Conservation (phyloP, 1,140 invertebrate species). For the Dufourea novaeangliae region DNA sequence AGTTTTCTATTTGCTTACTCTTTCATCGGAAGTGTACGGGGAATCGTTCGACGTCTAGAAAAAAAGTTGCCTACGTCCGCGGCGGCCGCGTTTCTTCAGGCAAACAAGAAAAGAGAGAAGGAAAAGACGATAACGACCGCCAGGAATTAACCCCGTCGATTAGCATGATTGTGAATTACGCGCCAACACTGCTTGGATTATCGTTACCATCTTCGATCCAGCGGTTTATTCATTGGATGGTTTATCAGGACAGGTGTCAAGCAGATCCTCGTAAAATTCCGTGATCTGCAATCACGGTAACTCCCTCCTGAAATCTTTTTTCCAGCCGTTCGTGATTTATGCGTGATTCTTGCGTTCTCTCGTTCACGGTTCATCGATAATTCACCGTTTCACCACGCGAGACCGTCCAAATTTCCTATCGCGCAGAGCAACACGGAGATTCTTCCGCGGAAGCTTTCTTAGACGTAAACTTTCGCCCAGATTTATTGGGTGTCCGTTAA, state of each 20-base stretch:
- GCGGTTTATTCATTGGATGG: not conserved
- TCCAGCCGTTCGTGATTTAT: slow-evolving; percentile 26
- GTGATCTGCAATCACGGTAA: slow-evolving; percentile 28
- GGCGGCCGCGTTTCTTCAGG: not conserved
- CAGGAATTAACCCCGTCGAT: slow-evolving; percentile 8
- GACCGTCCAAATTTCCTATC: slow-evolving; percentile 19
- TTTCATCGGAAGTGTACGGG: slow-evolving; percentile 50
- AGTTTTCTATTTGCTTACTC: slow-evolving; percentile 66
- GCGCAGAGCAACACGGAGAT: not conserved
- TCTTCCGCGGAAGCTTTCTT: not conserved
- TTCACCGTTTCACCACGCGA: slow-evolving; percentile 21
- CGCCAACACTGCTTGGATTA: too few relatives aligned
- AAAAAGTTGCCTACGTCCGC: slow-evolving; percentile 10
- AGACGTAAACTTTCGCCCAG: slow-evolving; percentile 31
- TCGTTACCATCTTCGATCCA: not conserved
- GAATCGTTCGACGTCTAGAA: slow-evolving; percentile 26
- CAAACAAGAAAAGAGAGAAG: not conserved
- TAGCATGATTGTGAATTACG: slow-evolving; percentile 17
- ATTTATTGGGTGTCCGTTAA: not conserved
- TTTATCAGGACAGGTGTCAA: not conserved
- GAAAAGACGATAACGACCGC: not conserved
- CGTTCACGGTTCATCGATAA: slow-evolving; percentile 34
- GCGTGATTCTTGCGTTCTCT: not conserved
- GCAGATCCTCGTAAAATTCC: slow-evolving; percentile 36
- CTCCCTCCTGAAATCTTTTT: slow-evolving; percentile 23